Conservation (phyloP, 1,140 invertebrate genomes). For the Leptopilina clavipes region DNA sequence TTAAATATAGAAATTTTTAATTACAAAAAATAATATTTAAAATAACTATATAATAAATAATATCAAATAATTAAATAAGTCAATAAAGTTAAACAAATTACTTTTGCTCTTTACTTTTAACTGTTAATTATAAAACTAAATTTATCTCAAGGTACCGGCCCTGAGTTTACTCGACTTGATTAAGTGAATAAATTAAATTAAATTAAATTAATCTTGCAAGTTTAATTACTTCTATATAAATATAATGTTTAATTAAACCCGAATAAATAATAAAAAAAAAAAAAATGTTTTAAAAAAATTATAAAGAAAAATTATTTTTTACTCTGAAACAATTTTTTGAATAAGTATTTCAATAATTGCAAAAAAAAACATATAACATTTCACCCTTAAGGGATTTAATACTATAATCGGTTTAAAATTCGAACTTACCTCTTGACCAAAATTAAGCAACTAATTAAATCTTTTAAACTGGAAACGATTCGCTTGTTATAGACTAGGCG, state of each 20-base stretch:
- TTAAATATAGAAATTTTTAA: not conserved
- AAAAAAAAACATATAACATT: not conserved
- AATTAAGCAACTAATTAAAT: slow-evolving; percentile 21
- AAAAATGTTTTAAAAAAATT: not conserved
- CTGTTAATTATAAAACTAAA: slow-evolving; percentile 7
- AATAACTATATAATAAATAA: not conserved
- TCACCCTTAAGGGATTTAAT: not conserved
- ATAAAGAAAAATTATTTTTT: not conserved
- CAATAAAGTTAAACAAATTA: slow-evolving; percentile 1
- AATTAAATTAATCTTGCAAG: slow-evolving; percentile 3
- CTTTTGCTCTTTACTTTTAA: not conserved
- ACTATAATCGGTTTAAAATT: slow-evolving; percentile 27
- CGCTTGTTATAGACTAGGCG: slow-evolving; percentile 39
- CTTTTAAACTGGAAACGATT: slow-evolving; percentile 39
- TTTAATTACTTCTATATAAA: not conserved
- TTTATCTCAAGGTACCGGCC: slow-evolving; percentile 47
- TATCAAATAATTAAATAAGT: not conserved
- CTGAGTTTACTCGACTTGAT: slow-evolving; percentile 40
- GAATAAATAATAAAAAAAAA: not conserved
- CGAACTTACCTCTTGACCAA: not conserved
- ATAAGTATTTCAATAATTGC: not conserved
- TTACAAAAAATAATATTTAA: not conserved
- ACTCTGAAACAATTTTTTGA: not conserved
- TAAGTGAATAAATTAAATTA: slow-evolving; percentile 27
- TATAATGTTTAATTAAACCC: not conserved